Evolutionary conservation across 2,797 vertebrate species (phyloP), one percentile per base, ranked within the genome.

Genomic region (Darevskia nairensis): DNA sequence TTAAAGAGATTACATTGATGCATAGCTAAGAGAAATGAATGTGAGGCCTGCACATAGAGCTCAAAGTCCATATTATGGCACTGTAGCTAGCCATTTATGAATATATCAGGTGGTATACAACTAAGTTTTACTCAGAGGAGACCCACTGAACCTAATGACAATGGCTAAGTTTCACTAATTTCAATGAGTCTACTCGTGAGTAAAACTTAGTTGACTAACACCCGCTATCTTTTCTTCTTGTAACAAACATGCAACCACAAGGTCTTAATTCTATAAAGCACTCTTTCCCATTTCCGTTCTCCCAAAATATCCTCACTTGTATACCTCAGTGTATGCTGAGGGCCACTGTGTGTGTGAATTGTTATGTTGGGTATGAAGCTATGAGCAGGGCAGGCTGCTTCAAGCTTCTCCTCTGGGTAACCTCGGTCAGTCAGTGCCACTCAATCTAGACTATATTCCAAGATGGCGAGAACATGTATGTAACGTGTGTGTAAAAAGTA

Each of bases 241-340:
- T 50, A 50, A 50, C 50, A 50, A 50, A 50, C 50, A 50, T 50
- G 50, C 50, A 50, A 88, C 80, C 25, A 90, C 79, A 35, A 90
- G 46, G 85, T 8, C n/a, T 1, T 32, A 32, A 71, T 91, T 86
- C 93, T 79, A 13, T 86, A 82, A 92, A 76, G 68, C 69, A 9
- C 0, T 0, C 68, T 79, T 55, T 9, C 4, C 8, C 77, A 71
- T 19, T 44, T 77, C 44, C n/a, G 9, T 55, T 59, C 66, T 9
- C 78, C 84, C 66, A 27, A 68, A 25, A 66, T 39, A 23, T 11
- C 13, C 29, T n/a, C 21, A 29, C 8, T 78, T 29, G 7, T 74
- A 8, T 44, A n/a, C 50, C 44, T 15, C 19, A 80, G 4, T 19
- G 4, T 55, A 21, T 27, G 46, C 35, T 32, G 68, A 75, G 0